Base-by-base conservation (phyloP, 2,888 invertebrate genomes). In the Carcina quercana region DNA sequence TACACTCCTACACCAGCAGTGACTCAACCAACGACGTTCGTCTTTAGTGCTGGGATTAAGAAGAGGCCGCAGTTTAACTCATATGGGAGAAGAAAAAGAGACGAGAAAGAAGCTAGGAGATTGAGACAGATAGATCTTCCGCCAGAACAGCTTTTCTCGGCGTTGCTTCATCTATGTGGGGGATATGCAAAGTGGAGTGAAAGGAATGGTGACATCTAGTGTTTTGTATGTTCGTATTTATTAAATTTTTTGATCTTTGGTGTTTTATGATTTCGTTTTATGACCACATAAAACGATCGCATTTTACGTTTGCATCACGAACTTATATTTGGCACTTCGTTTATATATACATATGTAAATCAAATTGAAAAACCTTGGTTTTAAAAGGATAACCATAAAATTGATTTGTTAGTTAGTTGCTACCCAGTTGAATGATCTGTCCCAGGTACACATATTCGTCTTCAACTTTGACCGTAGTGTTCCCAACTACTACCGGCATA, bases 171-270 rank as follows among this genome's bases (percentile, higher is more conserved):
- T 35, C 52, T 88, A 20, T 87, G 88, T 42, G 88, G 87, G 49
- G 87, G 86, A 1, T 88, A 87, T 45, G 80, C 80, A 1, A 84
- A 78, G 43, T 84, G 83, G 83, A 82, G 63, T 55, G 60, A 73
- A 15, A 39, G 39, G 5, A 41, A 38, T 10, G 32, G 32, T 10
- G 32, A 36, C 5, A 2, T 11, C n/a, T n/a, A n/a, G n/a, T n/a
- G n/a, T n/a, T n/a, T 2, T 2, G 19, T 19, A 19, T 6, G 7
- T 6, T 19, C 19, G 6, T 7, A 19, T 7, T 19, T 19, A 19
- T 19, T 7, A 19, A 6, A 7, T 19, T 19, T 7, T 19, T 19
- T 7, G 8, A 19, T 7, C 19, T 19, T 8, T 19, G 19, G 6
- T 19, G 19, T 19, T 19, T 19, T 19, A 19, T 19, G n/a, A n/a